Evolutionary conservation across 2,113 vertebrate genomes (phyloP).

Genomic region (Bufo gargarizans): DNA sequence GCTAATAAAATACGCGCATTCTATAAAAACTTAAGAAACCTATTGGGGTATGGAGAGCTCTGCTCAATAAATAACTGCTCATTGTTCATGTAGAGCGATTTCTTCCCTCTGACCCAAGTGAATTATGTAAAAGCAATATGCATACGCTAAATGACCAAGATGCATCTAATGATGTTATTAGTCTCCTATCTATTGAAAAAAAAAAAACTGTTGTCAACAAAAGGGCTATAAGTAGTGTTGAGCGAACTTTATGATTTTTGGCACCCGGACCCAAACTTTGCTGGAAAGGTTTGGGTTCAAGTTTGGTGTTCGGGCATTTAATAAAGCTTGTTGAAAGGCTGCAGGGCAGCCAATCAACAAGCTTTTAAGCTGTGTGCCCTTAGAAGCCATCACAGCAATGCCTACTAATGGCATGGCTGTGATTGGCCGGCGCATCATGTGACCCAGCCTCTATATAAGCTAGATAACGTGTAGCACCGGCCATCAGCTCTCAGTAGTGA

Average conservation of each 20-base stretch:
- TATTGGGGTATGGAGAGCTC: not conserved
- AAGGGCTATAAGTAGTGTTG: not conserved
- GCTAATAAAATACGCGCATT: not conserved
- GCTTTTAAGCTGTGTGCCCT: too few species aligned
- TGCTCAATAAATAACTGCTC: constrained; percentile 34
- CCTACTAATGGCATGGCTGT: too few species aligned
- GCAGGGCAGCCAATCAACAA: too few species aligned
- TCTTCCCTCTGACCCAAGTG: constrained; percentile 7
- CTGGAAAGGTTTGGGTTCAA: too few species aligned
- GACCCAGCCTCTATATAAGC: too few species aligned
- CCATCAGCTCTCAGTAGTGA: too few species aligned
- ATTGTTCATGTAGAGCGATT: constrained; percentile 1
- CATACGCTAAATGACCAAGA: constrained; percentile 49
- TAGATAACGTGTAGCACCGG: too few species aligned
- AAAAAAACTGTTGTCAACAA: not conserved
- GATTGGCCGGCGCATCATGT: too few species aligned
- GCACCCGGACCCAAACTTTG: too few species aligned
- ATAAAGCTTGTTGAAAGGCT: too few species aligned
- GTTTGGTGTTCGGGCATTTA: too few species aligned
- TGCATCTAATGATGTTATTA: constrained; percentile 46
- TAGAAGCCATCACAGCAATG: too few species aligned
- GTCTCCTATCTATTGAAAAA: not conserved
- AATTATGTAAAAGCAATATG: constrained; percentile 52
- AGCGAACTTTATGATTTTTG: not conserved
- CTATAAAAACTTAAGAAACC: not conserved